Evolutionary conservation across 2,888 invertebrate genomes (phyloP).

Genomic region (Dysmachus trigonus): DNA sequence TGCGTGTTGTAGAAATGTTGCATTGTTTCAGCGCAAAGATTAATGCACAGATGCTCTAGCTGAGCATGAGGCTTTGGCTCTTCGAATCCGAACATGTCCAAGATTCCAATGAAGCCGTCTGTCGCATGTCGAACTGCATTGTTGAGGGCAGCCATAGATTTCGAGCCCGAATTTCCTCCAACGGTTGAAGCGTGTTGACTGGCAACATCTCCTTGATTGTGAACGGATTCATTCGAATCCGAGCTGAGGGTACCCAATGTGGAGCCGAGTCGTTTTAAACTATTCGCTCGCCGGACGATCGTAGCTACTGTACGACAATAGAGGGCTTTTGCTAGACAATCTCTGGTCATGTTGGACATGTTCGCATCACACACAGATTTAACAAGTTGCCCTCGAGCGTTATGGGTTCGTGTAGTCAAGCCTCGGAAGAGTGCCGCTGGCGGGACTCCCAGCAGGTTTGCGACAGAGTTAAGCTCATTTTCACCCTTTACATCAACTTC

Average conservation of each 20-base stretch:
- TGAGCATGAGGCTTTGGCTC: slow-evolving; percentile 85
- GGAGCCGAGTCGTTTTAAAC: slow-evolving; percentile 82
- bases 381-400: slow-evolving; percentile 79
- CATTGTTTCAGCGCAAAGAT: slow-evolving; percentile 96
- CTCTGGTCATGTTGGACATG: slow-evolving; percentile 87
- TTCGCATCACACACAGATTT: slow-evolving; percentile 85
- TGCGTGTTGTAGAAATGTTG: slow-evolving; percentile 98
- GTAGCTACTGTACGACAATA: slow-evolving; percentile 95
- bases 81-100: slow-evolving; percentile 98
- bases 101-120: slow-evolving; percentile 93
- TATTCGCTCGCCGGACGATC: slow-evolving; percentile 91
- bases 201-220: slow-evolving; percentile 84
- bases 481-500: slow-evolving; percentile 83
- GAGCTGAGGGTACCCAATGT: slow-evolving; percentile 87
- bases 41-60: slow-evolving; percentile 92
- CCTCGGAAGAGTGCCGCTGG: slow-evolving; percentile 71
- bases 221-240: slow-evolving; percentile 91
- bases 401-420: slow-evolving; percentile 82
- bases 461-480: slow-evolving; percentile 85
- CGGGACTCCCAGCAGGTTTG: slow-evolving; percentile 76
- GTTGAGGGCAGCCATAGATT: slow-evolving; percentile 90
- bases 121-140: slow-evolving; percentile 93
- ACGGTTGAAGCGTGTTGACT: slow-evolving; percentile 87
- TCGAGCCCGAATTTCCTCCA: slow-evolving; percentile 81
- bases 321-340: slow-evolving; percentile 89